Conservation (phyloP, 2,888 invertebrate species). For the Zaprionus bogoriensis region DNA sequence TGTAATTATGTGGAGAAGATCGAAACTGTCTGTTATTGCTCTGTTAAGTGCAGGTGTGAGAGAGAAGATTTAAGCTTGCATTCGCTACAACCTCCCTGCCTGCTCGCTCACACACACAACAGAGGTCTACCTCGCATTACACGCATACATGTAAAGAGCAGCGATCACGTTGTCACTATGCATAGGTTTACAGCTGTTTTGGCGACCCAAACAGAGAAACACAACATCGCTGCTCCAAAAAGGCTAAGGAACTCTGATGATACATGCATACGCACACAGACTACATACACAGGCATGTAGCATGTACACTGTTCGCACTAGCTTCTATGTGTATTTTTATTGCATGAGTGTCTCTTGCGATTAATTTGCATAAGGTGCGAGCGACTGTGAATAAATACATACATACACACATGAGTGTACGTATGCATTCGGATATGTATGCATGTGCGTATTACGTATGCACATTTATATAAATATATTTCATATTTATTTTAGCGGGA, state of each 20-base stretch:
- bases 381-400: background rate
- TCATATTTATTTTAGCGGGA: conserved; percentile 13
- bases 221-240: conserved; percentile 7
- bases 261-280: background rate
- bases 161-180: conserved; percentile 16
- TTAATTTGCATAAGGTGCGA: conserved; percentile 14
- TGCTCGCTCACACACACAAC: background rate
- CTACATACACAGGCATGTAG: background rate
- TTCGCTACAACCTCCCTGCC: too few species aligned
- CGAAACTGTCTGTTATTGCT: conserved; percentile 5
- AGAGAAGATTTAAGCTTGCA: too few species aligned
- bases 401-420: background rate
- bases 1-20: background rate
- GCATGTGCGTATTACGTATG: background rate
- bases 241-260: conserved; percentile 51
- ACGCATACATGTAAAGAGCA: background rate
- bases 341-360: background rate
- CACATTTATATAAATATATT: background rate
- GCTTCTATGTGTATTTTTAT: conserved; percentile 4
- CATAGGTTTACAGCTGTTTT: conserved; percentile 34
- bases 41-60: conserved; percentile 20
- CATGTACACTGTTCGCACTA: background rate
- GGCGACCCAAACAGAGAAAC: background rate
- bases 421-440: background rate
- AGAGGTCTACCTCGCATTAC: too few species aligned